phyloP scores from a whole-genome alignment of 1,140 invertebrate species.

The Dinothrombium tinctorium region DNA sequence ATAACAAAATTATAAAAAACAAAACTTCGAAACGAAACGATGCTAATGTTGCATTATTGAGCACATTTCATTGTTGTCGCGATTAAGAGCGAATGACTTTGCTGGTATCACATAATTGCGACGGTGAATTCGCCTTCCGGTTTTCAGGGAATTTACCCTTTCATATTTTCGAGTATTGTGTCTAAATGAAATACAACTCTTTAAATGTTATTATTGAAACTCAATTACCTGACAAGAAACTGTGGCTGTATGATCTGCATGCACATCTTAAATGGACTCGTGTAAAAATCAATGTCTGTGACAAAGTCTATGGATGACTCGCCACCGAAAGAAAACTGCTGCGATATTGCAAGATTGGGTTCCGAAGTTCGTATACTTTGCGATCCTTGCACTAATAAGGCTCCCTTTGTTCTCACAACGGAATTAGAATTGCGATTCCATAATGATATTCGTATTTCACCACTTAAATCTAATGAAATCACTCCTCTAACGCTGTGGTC shows the following conservation, averaged over 20 bases:
- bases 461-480: constrained; percentile 54
- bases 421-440: constrained; percentile 68
- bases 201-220: constrained; percentile 1
- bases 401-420: constrained; percentile 45
- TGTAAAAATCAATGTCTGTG: constrained; percentile 54
- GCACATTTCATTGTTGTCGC: constrained; percentile 57
- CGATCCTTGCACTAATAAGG: constrained; percentile 37
- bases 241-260: constrained; percentile 49
- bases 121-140: constrained; percentile 37
- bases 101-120: constrained; percentile 30
- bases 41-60: constrained; percentile 17
- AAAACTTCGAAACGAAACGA: too few relatives aligned
- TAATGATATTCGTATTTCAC: constrained; percentile 54
- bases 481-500: constrained; percentile 41
- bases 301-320: constrained; percentile 45
- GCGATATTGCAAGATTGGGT: neutral
- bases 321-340: constrained; percentile 30
- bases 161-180: constrained; percentile 40
- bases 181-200: constrained; percentile 19
- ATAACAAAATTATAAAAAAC: too few relatives aligned
- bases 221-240: constrained; percentile 33
- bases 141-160: constrained; percentile 20
- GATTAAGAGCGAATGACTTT: constrained; percentile 44
- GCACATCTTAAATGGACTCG: constrained; percentile 42
- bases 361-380: constrained; percentile 32